phyloP scores from a whole-genome alignment of 2,888 invertebrate species.

The Tetragnatha montana region DNA sequence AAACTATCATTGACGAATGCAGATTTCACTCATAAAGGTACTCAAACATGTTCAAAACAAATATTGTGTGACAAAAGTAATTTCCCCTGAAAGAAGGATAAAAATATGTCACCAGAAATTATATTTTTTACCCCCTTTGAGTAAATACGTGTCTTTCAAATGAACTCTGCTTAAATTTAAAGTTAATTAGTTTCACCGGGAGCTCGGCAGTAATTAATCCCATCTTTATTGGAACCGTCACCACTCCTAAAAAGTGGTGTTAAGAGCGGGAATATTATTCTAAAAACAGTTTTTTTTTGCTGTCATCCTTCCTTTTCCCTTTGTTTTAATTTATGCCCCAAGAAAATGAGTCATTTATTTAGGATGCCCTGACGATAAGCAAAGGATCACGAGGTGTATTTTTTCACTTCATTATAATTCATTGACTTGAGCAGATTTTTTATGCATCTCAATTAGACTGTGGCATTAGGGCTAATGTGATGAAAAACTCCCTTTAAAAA shows the following conservation, averaged over 20 bases:
- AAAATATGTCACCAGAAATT: no score
- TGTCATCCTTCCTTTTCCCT: not conserved
- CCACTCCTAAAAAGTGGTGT: not conserved
- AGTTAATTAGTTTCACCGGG: not conserved
- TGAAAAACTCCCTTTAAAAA: not conserved
- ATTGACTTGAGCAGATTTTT: not conserved
- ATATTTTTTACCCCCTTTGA: not conserved
- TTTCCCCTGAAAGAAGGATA: no score
- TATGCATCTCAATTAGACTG: not conserved
- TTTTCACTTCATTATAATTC: not conserved
- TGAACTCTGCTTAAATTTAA: not conserved
- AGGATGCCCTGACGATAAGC: not conserved
- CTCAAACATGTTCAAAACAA: no score
- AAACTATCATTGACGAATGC: no score
- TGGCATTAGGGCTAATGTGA: constrained; percentile 1
- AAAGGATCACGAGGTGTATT: not conserved
- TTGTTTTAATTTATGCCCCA: not conserved
- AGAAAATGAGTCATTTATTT: not conserved
- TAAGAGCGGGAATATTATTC: not conserved
- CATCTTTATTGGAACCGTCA: not conserved
- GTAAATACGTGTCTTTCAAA: not conserved
- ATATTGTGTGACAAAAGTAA: no score
- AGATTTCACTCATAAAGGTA: no score
- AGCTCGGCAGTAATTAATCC: not conserved
- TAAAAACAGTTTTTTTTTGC: not conserved